phyloP scores from a whole-genome alignment of 2,888 invertebrate genomes.

The Hypsopygia costalis region DNA sequence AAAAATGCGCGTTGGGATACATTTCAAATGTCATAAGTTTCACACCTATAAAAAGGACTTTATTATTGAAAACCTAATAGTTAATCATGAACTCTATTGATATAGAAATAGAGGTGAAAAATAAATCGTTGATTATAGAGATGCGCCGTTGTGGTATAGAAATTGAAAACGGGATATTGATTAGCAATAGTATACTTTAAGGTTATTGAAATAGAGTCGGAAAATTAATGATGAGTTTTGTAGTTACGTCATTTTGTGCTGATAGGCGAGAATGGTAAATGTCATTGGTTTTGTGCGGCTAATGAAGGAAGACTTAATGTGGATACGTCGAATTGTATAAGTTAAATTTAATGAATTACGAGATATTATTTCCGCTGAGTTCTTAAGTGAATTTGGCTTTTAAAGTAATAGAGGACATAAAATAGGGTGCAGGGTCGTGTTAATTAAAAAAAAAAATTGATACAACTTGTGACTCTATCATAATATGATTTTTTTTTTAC shows the following conservation, averaged over 20 bases:
- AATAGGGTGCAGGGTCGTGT: too few species aligned
- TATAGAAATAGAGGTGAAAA: fast-evolving
- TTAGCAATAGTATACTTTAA: conserved; percentile 13
- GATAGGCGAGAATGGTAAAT: conserved; percentile 47
- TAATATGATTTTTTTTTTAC: too few species aligned
- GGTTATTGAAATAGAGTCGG: fast-evolving
- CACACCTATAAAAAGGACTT: conserved; percentile 46
- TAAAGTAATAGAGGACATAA: too few species aligned
- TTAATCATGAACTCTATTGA: conserved; percentile 1
- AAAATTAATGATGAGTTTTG: conserved; percentile 9
- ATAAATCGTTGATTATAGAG: background rate
- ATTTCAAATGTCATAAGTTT: conserved; percentile 68
- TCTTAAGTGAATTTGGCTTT: too few species aligned
- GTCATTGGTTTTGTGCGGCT: conserved; percentile 72
- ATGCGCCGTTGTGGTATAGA: background rate
- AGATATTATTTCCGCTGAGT: too few species aligned
- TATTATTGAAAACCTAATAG: conserved; percentile 8
- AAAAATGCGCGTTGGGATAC: conserved; percentile 45
- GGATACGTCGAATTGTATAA: conserved; percentile 24
- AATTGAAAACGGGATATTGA: background rate
- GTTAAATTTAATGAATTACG: too few species aligned
- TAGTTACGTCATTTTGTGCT: conserved; percentile 28
- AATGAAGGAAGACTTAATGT: conserved; percentile 50
- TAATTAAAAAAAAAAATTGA: too few species aligned
- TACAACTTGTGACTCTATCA: too few species aligned